Percentiles rank a stretch among this genome's conserved stretches.
Evolutionary conservation across 2,888 invertebrate species (phyloP).

Genomic region (Leptinotarsa juncta): DNA sequence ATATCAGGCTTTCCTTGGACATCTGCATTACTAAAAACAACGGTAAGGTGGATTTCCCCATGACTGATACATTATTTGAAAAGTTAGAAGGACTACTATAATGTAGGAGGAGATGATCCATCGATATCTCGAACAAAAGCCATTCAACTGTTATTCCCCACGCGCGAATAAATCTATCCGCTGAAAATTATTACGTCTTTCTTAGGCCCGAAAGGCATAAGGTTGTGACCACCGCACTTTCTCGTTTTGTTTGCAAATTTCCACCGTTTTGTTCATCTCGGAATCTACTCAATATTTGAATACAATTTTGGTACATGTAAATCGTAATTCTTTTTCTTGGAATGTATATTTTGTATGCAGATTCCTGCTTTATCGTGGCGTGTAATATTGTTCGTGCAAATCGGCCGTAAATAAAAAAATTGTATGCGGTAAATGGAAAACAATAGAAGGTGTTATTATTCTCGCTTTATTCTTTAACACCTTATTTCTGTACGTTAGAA

Average conservation of each 20-base stretch:
- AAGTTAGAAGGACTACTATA: neutral
- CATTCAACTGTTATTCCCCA: slow-evolving; percentile 14
- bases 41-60: too few relatives aligned
- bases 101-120: slow-evolving; percentile 9
- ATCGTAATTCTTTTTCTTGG: slow-evolving; percentile 52
- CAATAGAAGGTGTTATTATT: slow-evolving; percentile 60
- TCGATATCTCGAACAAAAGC: slow-evolving; percentile 8
- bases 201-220: slow-evolving; percentile 48
- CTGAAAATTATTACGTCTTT: slow-evolving; percentile 52
- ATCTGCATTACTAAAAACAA: too few relatives aligned
- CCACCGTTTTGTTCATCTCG: slow-evolving; percentile 51
- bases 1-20: too few relatives aligned
- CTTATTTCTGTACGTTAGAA: slow-evolving; percentile 36
- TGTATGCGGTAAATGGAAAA: slow-evolving; percentile 53
- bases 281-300: slow-evolving; percentile 60
- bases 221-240: slow-evolving; percentile 39
- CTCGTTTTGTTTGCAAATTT: slow-evolving; percentile 58
- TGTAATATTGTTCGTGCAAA: slow-evolving; percentile 57
- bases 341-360: slow-evolving; percentile 59
- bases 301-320: slow-evolving; percentile 64
- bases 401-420: slow-evolving; percentile 51
- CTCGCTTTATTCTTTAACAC: slow-evolving; percentile 48
- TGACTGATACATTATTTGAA: neutral
- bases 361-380: slow-evolving; percentile 55
- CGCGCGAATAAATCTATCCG: neutral